phyloP scores from a whole-genome alignment of 2,113 vertebrate species.

The Hippocampus guttulatus region DNA sequence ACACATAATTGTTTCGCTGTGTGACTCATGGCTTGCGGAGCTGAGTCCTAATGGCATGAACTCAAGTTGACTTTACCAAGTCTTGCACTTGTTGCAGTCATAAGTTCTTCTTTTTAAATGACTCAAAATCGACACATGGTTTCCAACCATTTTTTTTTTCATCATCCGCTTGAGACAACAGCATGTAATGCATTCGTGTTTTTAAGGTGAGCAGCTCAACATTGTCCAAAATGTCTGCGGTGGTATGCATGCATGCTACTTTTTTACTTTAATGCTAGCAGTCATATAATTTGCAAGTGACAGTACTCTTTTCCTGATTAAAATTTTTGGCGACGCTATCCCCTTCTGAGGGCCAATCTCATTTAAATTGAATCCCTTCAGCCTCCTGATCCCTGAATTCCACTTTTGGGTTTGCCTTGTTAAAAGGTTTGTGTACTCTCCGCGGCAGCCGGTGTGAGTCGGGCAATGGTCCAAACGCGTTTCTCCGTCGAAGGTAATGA shows the following conservation, averaged over 20 bases:
- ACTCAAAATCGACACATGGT: neutral
- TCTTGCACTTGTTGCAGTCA: neutral
- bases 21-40: neutral
- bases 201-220: too few species aligned
- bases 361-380: neutral
- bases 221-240: too few species aligned
- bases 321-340: neutral
- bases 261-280: neutral
- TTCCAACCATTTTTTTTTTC: neutral
- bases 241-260: too few species aligned
- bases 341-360: neutral
- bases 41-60: neutral
- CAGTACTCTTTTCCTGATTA: neutral
- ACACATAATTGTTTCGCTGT: neutral
- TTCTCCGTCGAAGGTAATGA: slow-evolving; percentile 61
- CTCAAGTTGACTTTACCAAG: neutral
- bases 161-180: too few species aligned
- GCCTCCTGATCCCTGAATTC: slow-evolving; percentile 36
- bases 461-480: slow-evolving; percentile 63
- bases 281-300: neutral
- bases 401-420: slow-evolving; percentile 21
- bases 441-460: slow-evolving; percentile 18
- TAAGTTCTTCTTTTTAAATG: neutral
- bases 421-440: slow-evolving; percentile 49
- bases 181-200: too few species aligned